These are phyloP conservation scores for Steinernema scapterisci DNA, from an alignment of 2,888 invertebrate genomes.

Conservation along the genomic window DNA sequence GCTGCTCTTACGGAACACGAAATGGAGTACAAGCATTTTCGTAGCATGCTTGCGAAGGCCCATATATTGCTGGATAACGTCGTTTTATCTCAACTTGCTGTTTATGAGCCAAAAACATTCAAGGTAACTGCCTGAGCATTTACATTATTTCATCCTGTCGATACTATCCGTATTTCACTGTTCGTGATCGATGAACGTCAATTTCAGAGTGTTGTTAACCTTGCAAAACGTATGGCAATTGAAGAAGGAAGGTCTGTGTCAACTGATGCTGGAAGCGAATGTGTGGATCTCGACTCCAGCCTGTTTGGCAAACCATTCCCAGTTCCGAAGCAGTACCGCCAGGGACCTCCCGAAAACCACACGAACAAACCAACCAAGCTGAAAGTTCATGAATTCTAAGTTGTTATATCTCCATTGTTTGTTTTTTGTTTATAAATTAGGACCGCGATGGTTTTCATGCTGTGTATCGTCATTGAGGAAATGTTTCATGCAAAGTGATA, in stretches of 20 bases:
- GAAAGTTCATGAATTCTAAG: slow-evolving; percentile 55
- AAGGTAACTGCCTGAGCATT: slow-evolving; percentile 46
- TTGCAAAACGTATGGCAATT: slow-evolving; percentile 57
- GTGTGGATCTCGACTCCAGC: slow-evolving; percentile 44
- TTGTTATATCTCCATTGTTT: slow-evolving; percentile 4
- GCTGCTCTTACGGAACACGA: slow-evolving; percentile 61
- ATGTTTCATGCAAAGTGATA: background rate
- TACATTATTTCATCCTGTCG: background rate
- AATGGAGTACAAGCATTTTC: slow-evolving; percentile 58
- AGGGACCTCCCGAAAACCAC: slow-evolving; percentile 56
- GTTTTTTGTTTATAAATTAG: slow-evolving; percentile 11
- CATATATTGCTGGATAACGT: slow-evolving; percentile 63
- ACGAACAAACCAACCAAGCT: slow-evolving; percentile 57
- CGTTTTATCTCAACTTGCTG: slow-evolving; percentile 61
- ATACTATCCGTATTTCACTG: too few species aligned
- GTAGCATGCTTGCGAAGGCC: slow-evolving; percentile 55
- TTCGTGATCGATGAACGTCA: too few species aligned
- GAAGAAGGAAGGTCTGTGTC: slow-evolving; percentile 54
- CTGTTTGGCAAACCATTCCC: slow-evolving; percentile 57
- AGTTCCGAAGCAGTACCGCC: slow-evolving; percentile 48
- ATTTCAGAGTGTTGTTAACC: slow-evolving; percentile 56
- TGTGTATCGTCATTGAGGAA: background rate
- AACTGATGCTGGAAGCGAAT: slow-evolving; percentile 47
- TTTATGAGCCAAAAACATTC: slow-evolving; percentile 65
- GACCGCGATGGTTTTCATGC: background rate